A percentile compares a stretch with the other conserved stretches of the same genome.
Evolutionary conservation across 2,888 invertebrate genomes (phyloP).

Genomic region (Agonopterix arenella): DNA sequence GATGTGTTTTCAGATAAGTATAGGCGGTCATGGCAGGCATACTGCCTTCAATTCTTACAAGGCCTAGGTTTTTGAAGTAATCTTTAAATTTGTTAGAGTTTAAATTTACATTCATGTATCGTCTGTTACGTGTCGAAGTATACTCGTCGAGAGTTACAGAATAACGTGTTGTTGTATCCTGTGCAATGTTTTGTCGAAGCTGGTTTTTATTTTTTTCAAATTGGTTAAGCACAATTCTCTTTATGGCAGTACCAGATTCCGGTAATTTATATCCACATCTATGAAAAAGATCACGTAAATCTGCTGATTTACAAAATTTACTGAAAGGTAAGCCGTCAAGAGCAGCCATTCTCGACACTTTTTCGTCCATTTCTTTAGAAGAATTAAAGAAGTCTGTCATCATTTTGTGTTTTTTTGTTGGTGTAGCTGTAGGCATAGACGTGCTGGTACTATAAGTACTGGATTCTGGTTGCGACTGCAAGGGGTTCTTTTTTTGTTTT

Average conservation of each 20-base stretch:
- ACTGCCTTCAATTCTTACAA: background rate
- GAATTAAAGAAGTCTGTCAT: background rate
- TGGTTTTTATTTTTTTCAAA: background rate
- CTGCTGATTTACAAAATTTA: background rate
- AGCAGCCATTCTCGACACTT: background rate
- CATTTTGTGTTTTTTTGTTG: background rate
- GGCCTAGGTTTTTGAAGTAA: slow-evolving; percentile 1
- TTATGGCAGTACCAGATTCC: background rate
- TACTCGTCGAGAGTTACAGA: slow-evolving; percentile 1
- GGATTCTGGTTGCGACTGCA: background rate
- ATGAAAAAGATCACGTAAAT: background rate
- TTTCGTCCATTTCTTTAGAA: background rate
- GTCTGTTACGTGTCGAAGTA: slow-evolving; percentile 6
- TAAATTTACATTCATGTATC: slow-evolving; percentile 8
- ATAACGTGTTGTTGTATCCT: background rate
- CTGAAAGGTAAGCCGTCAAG: background rate
- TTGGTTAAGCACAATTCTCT: background rate
- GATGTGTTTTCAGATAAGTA: background rate
- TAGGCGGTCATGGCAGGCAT: slow-evolving; percentile 1
- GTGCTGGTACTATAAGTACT: background rate
- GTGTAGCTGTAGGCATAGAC: background rate
- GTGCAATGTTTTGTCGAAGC: background rate
- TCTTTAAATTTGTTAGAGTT: background rate
- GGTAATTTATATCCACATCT: background rate
- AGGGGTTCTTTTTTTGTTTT: background rate